Base-by-base conservation (phyloP, 2,888 invertebrate species). In the Metopia argyrocephala region DNA sequence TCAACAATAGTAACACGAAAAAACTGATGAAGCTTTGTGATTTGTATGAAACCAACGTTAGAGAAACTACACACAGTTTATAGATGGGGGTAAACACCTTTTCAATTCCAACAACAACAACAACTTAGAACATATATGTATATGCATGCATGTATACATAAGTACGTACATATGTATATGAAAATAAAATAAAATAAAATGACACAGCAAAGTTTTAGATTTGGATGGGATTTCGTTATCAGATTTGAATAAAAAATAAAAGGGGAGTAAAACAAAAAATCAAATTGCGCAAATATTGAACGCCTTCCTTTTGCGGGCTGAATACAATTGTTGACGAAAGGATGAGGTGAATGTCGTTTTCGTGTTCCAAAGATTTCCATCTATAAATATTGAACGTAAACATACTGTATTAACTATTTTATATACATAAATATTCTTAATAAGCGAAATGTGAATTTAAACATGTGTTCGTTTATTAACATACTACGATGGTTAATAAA, bases 381-480 rank as follows among this genome's bases (percentile, higher is more conserved):
- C 81, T 70, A 66, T 70, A 62, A 81, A 70, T 81, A 78, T 78
- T 81, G 78, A 81, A 81, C 69, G 78, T 78, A 76, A 69, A 65
- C 38, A 38, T 65, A 54, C 56, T 31, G 25, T 31, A 7, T 48
- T 52, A 27, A 59, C 21, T 56, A 56, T 56, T 9, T 27, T 15
- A 56, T 52, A 28, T 70, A 38, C 20, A 65, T 74, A 73, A 28
- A 54, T 48, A 45, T 48, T 20, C n/a, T 18, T 27, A 68, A 6
- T 45, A 65, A 74, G 74, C 74, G 74, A 70, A 78, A 71, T 78
- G 74, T 61, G 82, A 79, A 79, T 75, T 79, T 38, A 59, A 68
- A 75, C 79, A 79, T 74, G 79, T 79, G 79, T 79, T 76, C 76
- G 48, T 57, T 27, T 6, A 25, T n/a, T n/a, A n/a, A n/a, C n/a